Percentiles rank a stretch among this genome's conserved stretches.
Conservation (phyloP, 2,113 vertebrate species). For the Oxyruncus cristatus region DNA sequence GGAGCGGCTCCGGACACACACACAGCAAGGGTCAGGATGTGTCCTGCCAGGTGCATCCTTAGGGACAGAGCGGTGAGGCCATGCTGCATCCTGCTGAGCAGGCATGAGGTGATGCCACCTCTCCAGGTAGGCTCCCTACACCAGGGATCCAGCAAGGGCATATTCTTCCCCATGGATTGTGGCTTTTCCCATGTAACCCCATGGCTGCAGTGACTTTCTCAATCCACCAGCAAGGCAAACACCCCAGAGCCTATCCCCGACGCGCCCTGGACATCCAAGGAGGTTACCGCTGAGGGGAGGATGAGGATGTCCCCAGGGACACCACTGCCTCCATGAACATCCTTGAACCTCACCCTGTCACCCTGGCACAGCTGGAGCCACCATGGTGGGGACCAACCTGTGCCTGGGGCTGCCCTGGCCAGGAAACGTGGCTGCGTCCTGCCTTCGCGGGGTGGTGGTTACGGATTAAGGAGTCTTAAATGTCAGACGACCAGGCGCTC, state of each 20-base stretch:
- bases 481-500: slow-evolving; percentile 62
- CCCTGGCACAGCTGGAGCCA: background rate
- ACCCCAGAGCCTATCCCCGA: background rate
- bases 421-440: background rate
- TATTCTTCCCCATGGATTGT: fast-evolving
- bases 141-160: background rate
- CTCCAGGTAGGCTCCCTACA: background rate
- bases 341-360: background rate
- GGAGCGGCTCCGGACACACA: background rate
- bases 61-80: fast-evolving
- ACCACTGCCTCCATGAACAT: background rate
- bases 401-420: background rate
- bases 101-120: background rate
- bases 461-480: slow-evolving; percentile 63
- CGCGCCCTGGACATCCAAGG: background rate
- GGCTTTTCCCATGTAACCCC: background rate
- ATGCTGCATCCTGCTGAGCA: background rate
- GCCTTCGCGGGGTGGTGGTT: background rate
- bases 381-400: fast-evolving
- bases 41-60: background rate
- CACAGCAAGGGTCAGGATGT: background rate
- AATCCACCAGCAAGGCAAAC: fast-evolving
- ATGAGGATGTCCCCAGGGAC: background rate
- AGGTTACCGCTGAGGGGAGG: fast-evolving
- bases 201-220: background rate